Evolutionary conservation across 2,797 vertebrate genomes (phyloP).

Genomic region (Acrocephalus scirpaceus): DNA sequence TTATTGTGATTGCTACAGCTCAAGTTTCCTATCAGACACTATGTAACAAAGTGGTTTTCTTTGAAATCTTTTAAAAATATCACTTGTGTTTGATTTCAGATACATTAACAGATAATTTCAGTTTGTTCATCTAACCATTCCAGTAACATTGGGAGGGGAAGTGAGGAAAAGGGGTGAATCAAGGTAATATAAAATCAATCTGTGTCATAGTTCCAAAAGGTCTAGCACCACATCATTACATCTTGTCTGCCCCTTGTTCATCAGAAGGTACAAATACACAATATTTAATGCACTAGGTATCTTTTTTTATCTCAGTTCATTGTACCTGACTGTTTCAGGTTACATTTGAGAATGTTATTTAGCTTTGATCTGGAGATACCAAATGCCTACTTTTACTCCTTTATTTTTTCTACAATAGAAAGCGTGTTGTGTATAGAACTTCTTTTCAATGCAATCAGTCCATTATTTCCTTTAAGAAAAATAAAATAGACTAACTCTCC

Average conservation of each 20-base stretch:
- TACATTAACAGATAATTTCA: neutral
- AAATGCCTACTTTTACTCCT: neutral
- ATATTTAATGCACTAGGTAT: neutral
- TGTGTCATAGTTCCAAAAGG: neutral
- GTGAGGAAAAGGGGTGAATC: neutral
- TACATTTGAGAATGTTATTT: neutral
- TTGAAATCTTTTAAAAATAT: neutral
- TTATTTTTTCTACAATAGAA: neutral
- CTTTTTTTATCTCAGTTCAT: neutral
- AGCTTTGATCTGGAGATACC: neutral
- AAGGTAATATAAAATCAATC: neutral
- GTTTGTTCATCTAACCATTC: neutral
- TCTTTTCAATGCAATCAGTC: neutral
- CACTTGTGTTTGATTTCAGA: neutral
- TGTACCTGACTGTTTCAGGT: neutral
- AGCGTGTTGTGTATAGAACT: neutral
- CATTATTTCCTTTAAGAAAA: neutral
- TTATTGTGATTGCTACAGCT: neutral
- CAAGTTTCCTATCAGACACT: neutral
- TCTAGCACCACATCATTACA: neutral
- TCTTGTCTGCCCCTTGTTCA: neutral
- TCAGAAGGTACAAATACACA: neutral
- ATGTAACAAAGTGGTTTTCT: neutral
- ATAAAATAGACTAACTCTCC: neutral
- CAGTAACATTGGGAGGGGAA: neutral